phyloP scores from a whole-genome alignment of 1,140 invertebrate genomes.

The Camponotus vicinus region DNA sequence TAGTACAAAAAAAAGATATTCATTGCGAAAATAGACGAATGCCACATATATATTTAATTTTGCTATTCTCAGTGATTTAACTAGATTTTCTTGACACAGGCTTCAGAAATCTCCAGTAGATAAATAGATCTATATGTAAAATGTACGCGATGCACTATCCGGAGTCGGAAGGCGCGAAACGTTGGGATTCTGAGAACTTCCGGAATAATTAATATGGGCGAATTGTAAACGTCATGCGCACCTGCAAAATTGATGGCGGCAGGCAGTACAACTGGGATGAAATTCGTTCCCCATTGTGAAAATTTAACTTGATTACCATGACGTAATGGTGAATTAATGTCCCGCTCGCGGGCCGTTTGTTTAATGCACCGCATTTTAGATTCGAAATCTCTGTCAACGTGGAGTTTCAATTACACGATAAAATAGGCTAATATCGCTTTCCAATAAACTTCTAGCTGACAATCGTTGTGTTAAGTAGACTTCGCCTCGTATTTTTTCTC shows the following conservation, averaged over 20 bases:
- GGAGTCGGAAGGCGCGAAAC: constrained; percentile 53
- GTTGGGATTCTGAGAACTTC: constrained; percentile 69
- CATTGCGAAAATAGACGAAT: background rate
- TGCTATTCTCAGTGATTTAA: background rate
- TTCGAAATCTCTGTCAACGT: constrained; percentile 59
- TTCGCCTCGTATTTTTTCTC: background rate
- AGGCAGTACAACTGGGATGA: constrained; percentile 61
- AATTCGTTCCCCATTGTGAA: constrained; percentile 75
- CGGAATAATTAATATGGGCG: constrained; percentile 71
- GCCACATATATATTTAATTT: background rate
- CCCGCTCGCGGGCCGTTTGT: constrained; percentile 41
- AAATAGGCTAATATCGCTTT: constrained; percentile 46
- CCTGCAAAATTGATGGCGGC: constrained; percentile 74
- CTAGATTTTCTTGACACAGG: constrained; percentile 10
- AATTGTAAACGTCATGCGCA: constrained; percentile 75
- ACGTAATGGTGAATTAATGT: constrained; percentile 74
- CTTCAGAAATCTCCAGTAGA: constrained; percentile 36
- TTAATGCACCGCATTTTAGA: constrained; percentile 42
- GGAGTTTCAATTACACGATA: constrained; percentile 53
- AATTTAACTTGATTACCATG: constrained; percentile 74
- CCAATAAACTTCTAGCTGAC: constrained; percentile 35
- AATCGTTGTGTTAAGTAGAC: constrained; percentile 29
- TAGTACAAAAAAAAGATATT: background rate
- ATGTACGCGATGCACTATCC: constrained; percentile 56
- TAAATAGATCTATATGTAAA: constrained; percentile 58